Base-by-base conservation (phyloP, 2,888 invertebrate species). In the Trachelus troglodyta region DNA sequence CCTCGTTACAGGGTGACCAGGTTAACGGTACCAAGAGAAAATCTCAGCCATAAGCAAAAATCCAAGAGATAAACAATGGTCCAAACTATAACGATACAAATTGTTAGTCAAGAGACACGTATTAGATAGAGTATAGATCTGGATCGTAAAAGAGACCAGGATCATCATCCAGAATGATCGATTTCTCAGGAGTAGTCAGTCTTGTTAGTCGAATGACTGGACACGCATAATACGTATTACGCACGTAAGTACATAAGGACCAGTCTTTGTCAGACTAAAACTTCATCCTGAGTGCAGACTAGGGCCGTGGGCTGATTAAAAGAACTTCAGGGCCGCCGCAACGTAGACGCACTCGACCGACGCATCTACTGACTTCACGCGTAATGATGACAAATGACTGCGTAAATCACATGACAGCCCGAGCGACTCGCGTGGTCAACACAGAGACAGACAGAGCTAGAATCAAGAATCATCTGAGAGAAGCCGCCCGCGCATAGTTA, bases 301-400 rank as follows among this genome's bases (percentile, higher is more conserved):
- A 56, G 23, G 56, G 23, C 23, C 56, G 56, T 56, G 56, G 56
- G 56, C 56, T 23, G 56, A 56, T 56, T 56, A 56, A 56, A 56
- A 56, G 56, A 56, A 23, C 23, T 56, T 56, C 56, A 56, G 23
- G 56, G 56, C 56, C 71, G 71, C 71, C 33, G 34, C 31, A 34
- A 71, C 31, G 33, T 12, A 31, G 23, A 71, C 71, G 31, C 71
- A 34, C 34, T 31, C 71, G 71, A 71, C 12, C 71, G 15, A 31
- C 74, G 76, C 80, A 77, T 79, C 79, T 73, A 77, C 82, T 77
- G 83, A 81, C 83, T 81, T 81, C 83, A 79, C 83, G 80, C 84
- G 84, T 88, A 88, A 88, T 86, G 88, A 88, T 88, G 87, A 89
- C 87, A 88, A 88, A 88, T 88, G 87, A 87, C 85, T 80, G 81